Base-by-base conservation (phyloP, 2,888 invertebrate species). In the Protonemura montana region DNA sequence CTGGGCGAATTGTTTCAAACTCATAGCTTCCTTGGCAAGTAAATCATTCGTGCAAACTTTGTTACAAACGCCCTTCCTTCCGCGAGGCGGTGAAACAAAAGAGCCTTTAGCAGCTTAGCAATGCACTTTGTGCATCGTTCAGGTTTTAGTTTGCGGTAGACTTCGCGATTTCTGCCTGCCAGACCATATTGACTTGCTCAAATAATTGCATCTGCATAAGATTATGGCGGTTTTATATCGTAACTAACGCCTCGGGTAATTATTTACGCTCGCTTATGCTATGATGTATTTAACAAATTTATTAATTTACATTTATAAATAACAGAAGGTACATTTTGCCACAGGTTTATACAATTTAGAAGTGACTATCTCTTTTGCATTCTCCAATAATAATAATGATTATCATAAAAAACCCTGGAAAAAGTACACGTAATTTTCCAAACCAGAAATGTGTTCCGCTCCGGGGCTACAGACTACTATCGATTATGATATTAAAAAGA, bases 181-280 rank as follows among this genome's bases (percentile, higher is more conserved):
- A 21, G 59, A 59, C 59, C 16, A 10, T 59, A 21, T 21, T 21
- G 59, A 16, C 21, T 59, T 2, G 21, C 2, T 59, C 7, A 3
- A 59, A 59, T 59, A 59, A 59, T 59, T 59, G 59, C 59, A 21
- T 21, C 13, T 21, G 59, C 59, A 59, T 21, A 21, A 59, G 59
- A 59, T 7, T 21, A 59, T 21, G 13, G 21, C 21, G 21, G 59
- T 13, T 59, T 2, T 21, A 59, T 13, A 21, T 59, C 21, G 35
- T 59, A 59, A 59, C 59, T 59, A 59, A 59, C 21, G 59, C 21
- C 59, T 59, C 13, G 21, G 21, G 59, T 59, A 59, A 59, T 59
- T 59, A 59, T 78, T 25, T 78, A 78, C 78, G 28, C 28, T 78
- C 78, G 26, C 26, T 78, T 78, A 78, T 78, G 26, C 26, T 78